phyloP scores from a whole-genome alignment of 2,888 invertebrate genomes.

The Eumacrocentrus americanus region DNA sequence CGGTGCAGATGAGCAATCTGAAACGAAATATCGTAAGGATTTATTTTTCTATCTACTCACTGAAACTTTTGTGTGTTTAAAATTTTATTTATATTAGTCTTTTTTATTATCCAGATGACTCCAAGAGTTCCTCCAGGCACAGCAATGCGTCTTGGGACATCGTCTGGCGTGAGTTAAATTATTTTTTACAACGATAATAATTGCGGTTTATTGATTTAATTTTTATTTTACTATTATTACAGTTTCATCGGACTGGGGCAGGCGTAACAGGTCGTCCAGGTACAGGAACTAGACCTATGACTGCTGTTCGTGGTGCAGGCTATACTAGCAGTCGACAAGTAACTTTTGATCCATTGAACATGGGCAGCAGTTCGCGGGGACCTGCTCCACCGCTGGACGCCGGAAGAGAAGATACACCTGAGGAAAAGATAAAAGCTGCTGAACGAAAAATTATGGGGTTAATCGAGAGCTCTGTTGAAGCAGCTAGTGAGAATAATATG shows the following conservation, averaged over 20 bases:
- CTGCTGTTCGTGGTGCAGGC: slow-evolving; percentile 95
- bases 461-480: slow-evolving; percentile 88
- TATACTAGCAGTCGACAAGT: slow-evolving; percentile 80
- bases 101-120: slow-evolving; percentile 47
- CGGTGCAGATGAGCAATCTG: slow-evolving; percentile 76
- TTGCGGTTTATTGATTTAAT: slow-evolving; percentile 11
- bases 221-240: slow-evolving; percentile 17
- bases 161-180: slow-evolving; percentile 63
- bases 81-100: slow-evolving; percentile 6
- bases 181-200: slow-evolving; percentile 10
- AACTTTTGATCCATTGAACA: slow-evolving; percentile 79
- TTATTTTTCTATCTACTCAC: neutral
- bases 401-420: slow-evolving; percentile 82
- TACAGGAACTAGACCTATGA: slow-evolving; percentile 81
- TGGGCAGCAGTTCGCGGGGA: slow-evolving; percentile 63
- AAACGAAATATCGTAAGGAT: slow-evolving; percentile 71
- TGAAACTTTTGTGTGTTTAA: slow-evolving; percentile 13
- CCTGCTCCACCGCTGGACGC: slow-evolving; percentile 70
- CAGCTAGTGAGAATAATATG: slow-evolving; percentile 69
- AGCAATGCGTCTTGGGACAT: slow-evolving; percentile 66
- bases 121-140: slow-evolving; percentile 61
- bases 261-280: slow-evolving; percentile 56
- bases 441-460: slow-evolving; percentile 88
- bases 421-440: slow-evolving; percentile 87
- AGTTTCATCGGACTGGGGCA: slow-evolving; percentile 61